Evolutionary conservation across 2,113 vertebrate species (phyloP).

Genomic region (Peromyscus californicus): DNA sequence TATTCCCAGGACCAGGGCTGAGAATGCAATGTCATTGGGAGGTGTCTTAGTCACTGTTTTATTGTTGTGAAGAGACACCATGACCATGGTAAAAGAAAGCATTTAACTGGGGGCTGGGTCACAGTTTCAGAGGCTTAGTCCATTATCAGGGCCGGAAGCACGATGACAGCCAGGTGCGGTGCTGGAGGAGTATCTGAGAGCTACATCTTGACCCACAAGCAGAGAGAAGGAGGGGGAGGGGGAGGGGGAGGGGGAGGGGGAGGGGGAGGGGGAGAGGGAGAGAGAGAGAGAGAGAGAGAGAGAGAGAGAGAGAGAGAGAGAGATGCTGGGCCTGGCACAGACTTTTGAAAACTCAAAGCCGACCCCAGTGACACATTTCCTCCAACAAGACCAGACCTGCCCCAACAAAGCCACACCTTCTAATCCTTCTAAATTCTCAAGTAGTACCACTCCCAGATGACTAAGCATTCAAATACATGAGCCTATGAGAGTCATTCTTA

Average conservation of each 20-base stretch:
- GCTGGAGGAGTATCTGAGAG: not conserved
- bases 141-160: not conserved
- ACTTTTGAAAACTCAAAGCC: not conserved
- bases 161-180: not conserved
- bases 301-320: not conserved
- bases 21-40: not conserved
- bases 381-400: not conserved
- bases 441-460: not conserved
- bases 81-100: not conserved
- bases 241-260: too few relatives aligned
- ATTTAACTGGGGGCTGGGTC: not conserved
- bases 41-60: not conserved
- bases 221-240: not conserved
- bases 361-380: not conserved
- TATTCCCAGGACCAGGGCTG: not conserved
- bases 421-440: not conserved
- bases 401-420: not conserved
- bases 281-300: too few relatives aligned
- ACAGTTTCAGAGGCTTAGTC: not conserved
- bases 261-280: too few relatives aligned
- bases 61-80: not conserved
- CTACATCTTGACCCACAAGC: not conserved
- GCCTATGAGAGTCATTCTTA: not conserved
- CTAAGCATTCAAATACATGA: not conserved
- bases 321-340: not conserved